These are phyloP conservation scores for Zaprionus vittiger DNA, from an alignment of 1,140 invertebrate genomes.

Conservation along the genomic window DNA sequence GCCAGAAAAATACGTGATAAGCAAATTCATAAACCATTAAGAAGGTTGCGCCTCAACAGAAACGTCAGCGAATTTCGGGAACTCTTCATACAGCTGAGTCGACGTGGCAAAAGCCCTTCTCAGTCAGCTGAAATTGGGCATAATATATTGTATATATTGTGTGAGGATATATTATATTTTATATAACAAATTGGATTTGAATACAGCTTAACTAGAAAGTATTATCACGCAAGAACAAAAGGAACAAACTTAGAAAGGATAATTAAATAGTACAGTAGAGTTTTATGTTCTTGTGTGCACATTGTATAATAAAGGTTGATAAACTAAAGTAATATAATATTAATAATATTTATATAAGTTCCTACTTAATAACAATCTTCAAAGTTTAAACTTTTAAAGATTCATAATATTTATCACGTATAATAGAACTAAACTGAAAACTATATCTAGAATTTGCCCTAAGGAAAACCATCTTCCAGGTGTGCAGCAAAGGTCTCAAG, in stretches of 20 bases:
- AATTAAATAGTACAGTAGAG: neutral
- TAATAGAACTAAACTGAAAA: no score
- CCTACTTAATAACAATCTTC: no score
- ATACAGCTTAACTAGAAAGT: neutral
- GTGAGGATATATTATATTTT: neutral
- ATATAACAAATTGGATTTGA: neutral
- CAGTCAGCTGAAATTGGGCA: neutral
- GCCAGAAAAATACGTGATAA: constrained; percentile 76
- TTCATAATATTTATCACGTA: no score
- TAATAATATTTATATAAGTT: no score
- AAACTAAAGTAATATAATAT: no score
- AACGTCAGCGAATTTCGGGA: constrained; percentile 58
- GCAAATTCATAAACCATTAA: constrained; percentile 79
- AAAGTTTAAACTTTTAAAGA: no score
- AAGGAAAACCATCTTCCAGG: neutral
- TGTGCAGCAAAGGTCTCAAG: neutral
- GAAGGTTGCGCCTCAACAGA: constrained; percentile 62
- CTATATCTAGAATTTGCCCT: neutral
- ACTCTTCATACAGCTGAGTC: neutral
- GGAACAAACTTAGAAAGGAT: no score
- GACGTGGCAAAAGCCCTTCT: neutral
- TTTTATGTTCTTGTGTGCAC: no score
- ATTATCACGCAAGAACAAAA: neutral
- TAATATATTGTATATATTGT: no score
- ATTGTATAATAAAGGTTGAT: no score